These are phyloP conservation scores for Melangyna quadrimaculata DNA, from an alignment of 2,888 invertebrate species.

Conservation along the genomic window DNA sequence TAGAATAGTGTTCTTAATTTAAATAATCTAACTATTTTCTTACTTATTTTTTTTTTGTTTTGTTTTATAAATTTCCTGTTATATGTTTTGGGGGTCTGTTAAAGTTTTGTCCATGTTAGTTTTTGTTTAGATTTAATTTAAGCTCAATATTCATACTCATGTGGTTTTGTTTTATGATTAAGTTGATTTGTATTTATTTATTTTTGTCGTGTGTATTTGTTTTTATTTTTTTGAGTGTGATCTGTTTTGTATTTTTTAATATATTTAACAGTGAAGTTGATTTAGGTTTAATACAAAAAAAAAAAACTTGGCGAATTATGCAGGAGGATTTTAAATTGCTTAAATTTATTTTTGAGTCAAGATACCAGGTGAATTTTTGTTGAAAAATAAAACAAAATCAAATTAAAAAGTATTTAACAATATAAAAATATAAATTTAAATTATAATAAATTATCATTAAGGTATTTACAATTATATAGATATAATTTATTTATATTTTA, in stretches of 20 bases:
- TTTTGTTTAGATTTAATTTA: conserved; percentile 51
- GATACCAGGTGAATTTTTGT: conserved; percentile 71
- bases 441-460: conserved; percentile 5
- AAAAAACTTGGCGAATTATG: conserved; percentile 30
- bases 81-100: conserved; percentile 38
- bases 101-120: neutral
- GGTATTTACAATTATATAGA: conserved; percentile 62
- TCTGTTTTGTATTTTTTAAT: conserved; percentile 4
- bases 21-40: conserved; percentile 54
- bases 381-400: conserved; percentile 15
- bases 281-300: neutral
- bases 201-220: neutral
- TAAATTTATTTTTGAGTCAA: conserved; percentile 72
- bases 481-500: conserved; percentile 44
- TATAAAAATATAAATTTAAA: conserved; percentile 65
- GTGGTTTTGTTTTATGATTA: conserved; percentile 30
- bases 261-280: conserved; percentile 32
- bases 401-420: conserved; percentile 34
- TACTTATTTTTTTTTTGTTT: conserved; percentile 34
- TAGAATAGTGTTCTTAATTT: conserved; percentile 54
- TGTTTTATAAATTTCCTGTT: conserved; percentile 22
- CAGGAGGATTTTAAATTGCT: conserved; percentile 21
- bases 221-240: conserved; percentile 39
- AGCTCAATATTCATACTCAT: conserved; percentile 61
- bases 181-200: conserved; percentile 36